Evolutionary conservation across 2,797 vertebrate genomes (phyloP), one percentile per base, ranked within the genome.

Genomic region (Mormyrops boulengeri): DNA sequence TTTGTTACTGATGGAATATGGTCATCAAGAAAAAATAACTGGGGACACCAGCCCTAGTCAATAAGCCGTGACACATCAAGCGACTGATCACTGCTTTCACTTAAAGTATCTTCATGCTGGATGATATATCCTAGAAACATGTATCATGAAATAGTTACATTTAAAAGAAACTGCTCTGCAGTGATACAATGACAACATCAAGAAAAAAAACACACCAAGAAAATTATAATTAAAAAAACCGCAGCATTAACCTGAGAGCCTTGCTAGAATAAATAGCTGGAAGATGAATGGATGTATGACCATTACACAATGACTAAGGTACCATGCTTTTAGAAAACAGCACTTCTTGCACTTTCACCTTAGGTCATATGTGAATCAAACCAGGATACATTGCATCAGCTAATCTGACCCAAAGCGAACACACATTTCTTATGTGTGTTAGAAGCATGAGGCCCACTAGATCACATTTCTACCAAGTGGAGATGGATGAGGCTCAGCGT

Each of bases 351-450:
- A 47, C 77, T 82, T 47, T 47, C 47, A 44, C 7, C 19, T 44
- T 9, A 55, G 3, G 7, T 88, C 90, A 69, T 26, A 88, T 11
- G 14, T 89, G 89, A 88, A 91, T 90, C 89, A 87, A 85, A 89
- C 85, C 85, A 88, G 89, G 89, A 91, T 89, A 90, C 90, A 88
- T 88, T 52, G 19, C 73, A 87, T 91, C 88, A 89, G 86, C 86
- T 89, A 62, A 22, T 62, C 17, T 34, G 55, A 49, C 41, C 77
- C 82, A 84, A 60, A 84, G 89, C 8, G 6, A 53, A 60, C 77
- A 52, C 85, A 22, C 88, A 73, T 82, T 85, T 85, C 52, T 38
- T 12, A n/a, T 50, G 89, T 87, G 88, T 87, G 60, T 88, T 73
- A 26, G 77, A 69, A 87, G 34, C 9, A 47, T 49, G 55, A 69